Conservation (phyloP, 1,140 invertebrate genomes). For the Nomia melanderi region DNA sequence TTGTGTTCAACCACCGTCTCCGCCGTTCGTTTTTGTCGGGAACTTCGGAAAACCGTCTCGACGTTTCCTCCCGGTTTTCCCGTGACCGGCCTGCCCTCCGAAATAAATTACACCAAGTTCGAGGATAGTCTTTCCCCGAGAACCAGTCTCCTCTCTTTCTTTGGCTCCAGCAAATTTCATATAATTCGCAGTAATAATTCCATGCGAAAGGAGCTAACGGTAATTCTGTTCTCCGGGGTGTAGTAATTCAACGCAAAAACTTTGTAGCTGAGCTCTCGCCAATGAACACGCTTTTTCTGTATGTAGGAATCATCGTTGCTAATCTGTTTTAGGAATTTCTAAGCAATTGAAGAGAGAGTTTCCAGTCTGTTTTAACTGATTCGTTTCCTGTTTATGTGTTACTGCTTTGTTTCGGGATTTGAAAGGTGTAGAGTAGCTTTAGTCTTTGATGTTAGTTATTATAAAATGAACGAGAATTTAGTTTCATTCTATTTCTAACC, state of each 20-base stretch:
- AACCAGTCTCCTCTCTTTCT: not conserved
- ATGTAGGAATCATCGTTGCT: no score
- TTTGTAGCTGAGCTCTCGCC: constrained; percentile 4
- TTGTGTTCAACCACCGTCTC: not conserved
- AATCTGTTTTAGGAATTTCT: no score
- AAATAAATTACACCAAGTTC: not conserved
- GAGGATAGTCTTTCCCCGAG: not conserved
- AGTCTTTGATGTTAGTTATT: no score
- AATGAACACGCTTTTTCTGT: not conserved
- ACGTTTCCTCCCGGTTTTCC: not conserved
- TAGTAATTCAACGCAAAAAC: constrained; percentile 27
- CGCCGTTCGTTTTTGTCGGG: not conserved
- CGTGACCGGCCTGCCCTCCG: not conserved
- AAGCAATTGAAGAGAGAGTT: no score
- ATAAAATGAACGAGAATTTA: no score
- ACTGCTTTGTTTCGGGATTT: no score
- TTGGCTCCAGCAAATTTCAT: not conserved
- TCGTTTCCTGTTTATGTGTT: no score
- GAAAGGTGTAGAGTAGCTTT: no score
- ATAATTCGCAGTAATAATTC: constrained; percentile 39
- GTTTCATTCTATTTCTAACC: no score
- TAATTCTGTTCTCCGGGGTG: constrained; percentile 31
- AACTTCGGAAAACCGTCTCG: constrained; percentile 2
- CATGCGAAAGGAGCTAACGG: not conserved
- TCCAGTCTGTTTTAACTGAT: no score